Conservation (phyloP, 23 tunicate genomes). For the Halocynthia roretzi region DNA sequence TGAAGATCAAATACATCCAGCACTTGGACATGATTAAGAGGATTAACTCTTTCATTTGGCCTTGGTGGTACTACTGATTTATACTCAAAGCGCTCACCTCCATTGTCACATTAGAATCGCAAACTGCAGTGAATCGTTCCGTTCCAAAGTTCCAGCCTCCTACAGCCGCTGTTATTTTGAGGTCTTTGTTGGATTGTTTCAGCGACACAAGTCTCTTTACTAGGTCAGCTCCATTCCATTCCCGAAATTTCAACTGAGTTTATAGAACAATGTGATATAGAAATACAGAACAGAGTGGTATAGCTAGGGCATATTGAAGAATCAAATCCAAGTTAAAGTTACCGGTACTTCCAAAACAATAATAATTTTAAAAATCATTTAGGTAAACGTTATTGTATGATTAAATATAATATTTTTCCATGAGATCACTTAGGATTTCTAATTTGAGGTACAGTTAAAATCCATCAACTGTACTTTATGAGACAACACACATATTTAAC, state of each 20-base stretch:
- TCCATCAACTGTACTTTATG: too few species aligned
- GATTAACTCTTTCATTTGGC: neutral
- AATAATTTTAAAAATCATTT: too few species aligned
- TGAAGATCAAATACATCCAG: neutral
- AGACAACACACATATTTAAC: too few species aligned
- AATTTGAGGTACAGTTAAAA: too few species aligned
- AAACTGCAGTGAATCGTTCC: constrained; percentile 70
- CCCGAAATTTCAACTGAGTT: constrained; percentile 68
- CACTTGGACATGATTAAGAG: neutral
- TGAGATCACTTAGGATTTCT: too few species aligned
- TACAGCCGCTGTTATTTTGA: constrained; percentile 71
- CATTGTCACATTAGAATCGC: constrained; percentile 52
- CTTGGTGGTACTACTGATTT: too few species aligned
- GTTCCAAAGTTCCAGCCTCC: constrained; percentile 99
- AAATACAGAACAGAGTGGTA: neutral
- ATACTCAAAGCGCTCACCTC: constrained; percentile 13
- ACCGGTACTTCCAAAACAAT: too few species aligned
- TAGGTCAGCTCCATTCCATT: constrained; percentile 83
- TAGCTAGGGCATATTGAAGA: too few species aligned
- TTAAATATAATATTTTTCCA: too few species aligned
- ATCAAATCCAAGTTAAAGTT: too few species aligned
- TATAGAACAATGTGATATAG: neutral
- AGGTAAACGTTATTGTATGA: too few species aligned
- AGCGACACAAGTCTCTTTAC: constrained; percentile 24
- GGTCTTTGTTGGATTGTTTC: constrained; percentile 71